Evolutionary conservation across 2,797 vertebrate species (phyloP), one percentile per base, ranked within the genome.

Genomic region (Chrysocyon brachyurus): DNA sequence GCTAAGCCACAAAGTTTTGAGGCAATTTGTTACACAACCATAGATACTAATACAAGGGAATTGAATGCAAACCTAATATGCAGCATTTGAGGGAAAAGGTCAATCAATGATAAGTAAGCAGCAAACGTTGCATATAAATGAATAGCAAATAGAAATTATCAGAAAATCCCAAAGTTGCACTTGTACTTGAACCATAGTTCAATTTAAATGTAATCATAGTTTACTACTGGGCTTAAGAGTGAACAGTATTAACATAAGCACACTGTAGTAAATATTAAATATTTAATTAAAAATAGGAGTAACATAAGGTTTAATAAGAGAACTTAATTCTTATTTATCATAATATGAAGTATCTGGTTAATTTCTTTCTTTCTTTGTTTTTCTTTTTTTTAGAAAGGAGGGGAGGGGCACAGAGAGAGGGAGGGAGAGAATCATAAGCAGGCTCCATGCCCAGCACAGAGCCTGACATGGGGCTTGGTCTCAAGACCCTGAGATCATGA

Each of bases 271-370:
- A 78, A 78, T 57, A 90, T 87, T 96, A 86, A 94, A 83, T 87
- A 84, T 54, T 66, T 87, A 78, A 96, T 52, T 90, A 82, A 96
- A 88, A 84, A 93, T 28, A 86, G 57, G 49, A 77, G 49, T 90
- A 6, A 79, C 11, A 28, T 28, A 66, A 54, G 57, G 31, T 89
- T 8, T 61, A 88, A 72, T 75, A 26, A 82, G 36, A 72, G 57
- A 94, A 87, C 46, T 79, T 90, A 83, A 57, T 89, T 95, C 36
- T 77, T 57, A 92, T n/a, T 92, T 85, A 85, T 59, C 17, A 54
- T 73, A 94, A 61, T 52, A 87, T 57, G 11, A 90, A 95, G 31
- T 83, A 40, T 22, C 11, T 46, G 63, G 79, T 24, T 93, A 89
- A 79, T 89, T 92, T 93, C 68, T 84, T 66, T 66, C 16, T 64